These are phyloP conservation scores for Pseudonaja textilis DNA, from an alignment of 2,113 vertebrate species.

Conservation along the genomic window DNA sequence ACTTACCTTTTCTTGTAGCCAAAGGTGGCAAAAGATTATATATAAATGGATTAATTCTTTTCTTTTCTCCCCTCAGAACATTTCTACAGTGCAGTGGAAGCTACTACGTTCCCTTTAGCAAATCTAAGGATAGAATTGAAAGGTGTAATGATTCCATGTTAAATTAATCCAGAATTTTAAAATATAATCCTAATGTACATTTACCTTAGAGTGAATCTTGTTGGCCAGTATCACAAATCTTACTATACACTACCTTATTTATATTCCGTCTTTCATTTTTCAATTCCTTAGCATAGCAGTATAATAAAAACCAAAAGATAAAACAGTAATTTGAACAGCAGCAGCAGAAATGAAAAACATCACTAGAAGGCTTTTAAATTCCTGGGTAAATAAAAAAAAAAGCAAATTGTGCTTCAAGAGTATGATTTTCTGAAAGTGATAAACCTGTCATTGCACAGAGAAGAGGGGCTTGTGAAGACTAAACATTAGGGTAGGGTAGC, in stretches of 20 bases:
- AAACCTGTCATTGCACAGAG: not conserved
- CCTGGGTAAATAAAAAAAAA: not conserved
- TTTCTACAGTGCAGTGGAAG: not conserved
- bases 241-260: not conserved
- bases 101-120: not conserved
- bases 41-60: not conserved
- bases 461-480: not conserved
- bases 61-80: not conserved
- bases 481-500: not conserved
- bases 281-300: not conserved
- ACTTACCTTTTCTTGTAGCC: not conserved
- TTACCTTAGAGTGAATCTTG: not conserved
- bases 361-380: not conserved
- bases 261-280: not conserved
- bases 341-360: not conserved
- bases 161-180: constrained; percentile 2
- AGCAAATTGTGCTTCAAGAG: not conserved
- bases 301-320: not conserved
- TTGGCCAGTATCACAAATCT: not conserved
- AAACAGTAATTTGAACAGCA: not conserved
- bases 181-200: not conserved
- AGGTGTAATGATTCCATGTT: not conserved
- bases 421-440: not conserved
- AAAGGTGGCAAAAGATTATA: not conserved
- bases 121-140: not conserved